Evolutionary conservation across 1,140 invertebrate species (phyloP), one percentile per base, ranked within the genome.

Genomic region (Drosophila murphyi): DNA sequence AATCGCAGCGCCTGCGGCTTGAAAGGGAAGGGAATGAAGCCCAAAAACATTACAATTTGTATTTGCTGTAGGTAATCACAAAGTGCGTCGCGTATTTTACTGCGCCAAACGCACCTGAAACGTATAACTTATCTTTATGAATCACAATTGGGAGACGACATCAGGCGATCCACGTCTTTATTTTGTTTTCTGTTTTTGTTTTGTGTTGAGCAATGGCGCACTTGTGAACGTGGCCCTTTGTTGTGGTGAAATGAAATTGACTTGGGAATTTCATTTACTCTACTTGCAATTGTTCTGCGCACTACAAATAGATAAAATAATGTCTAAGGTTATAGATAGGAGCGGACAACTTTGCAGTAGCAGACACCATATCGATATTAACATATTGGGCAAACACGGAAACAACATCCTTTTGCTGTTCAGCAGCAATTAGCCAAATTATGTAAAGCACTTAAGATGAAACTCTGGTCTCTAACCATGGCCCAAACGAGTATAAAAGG

Each of bases 401-500:
- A 32, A 45, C 20, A 20, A 60, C 41, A 47, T 60, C 3, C 34
- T 12, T 32, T 6, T 34, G 31, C 31, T 47, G 7, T 20, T 20
- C 20, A 34, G 31, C n/a, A 56, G 10, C n/a, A 68, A 59, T 73
- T 68, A 73, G 39, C 41, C 55, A 73, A 68, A 73, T 54, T 56
- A 37, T 43, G 1, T 34, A 41, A 55, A 35, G 5, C 60, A 71
- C 60, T 71, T 71, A 34, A 63, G 34, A 29, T 61, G 43, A 29
- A 56, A 5, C 35, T 20, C 20, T 20, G 20, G 1, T 20, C 20
- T 20, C 20, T 20, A 20, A 20, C 20, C 20, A 20, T 20, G 10
- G 3, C 2, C 10, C 45, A 28, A 41, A 34, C 29, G 29, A 5
- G 51, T 88, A 86, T 86, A 86, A 87, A 87, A 87, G 65, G 3